These are phyloP conservation scores for Rhadinocentrus ornatus DNA, from an alignment of 2,797 vertebrate species.

Conservation along the genomic window DNA sequence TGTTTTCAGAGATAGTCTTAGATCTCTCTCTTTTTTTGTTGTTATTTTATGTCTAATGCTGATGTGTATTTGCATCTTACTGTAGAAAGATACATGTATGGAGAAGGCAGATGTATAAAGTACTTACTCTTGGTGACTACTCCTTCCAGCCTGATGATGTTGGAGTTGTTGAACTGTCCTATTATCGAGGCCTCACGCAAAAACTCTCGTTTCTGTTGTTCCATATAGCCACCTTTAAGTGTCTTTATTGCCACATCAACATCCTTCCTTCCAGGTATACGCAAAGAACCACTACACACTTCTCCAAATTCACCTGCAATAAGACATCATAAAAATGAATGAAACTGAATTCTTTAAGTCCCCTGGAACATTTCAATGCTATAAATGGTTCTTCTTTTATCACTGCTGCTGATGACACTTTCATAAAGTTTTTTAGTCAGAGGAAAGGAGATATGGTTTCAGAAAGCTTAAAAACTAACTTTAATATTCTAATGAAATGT, in stretches of 20 bases:
- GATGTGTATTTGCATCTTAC: neutral
- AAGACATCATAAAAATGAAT: neutral
- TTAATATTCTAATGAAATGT: neutral
- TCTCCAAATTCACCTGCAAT: constrained; percentile 95
- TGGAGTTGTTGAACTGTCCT: constrained; percentile 96
- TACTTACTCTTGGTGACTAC: constrained; percentile 97
- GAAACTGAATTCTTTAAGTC: neutral
- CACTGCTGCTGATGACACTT: neutral
- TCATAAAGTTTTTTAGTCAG: neutral
- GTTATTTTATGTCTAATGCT: neutral
- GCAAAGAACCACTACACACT: constrained; percentile 94
- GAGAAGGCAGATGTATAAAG: neutral
- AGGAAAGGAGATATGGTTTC: neutral
- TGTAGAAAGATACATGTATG: neutral
- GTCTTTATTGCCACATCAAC: constrained; percentile 97
- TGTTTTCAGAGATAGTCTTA: neutral
- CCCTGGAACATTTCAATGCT: neutral
- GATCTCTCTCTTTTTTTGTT: neutral
- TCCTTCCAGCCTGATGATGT: constrained; percentile 95
- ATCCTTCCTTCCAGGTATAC: constrained; percentile 91
- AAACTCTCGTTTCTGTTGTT: constrained; percentile 94
- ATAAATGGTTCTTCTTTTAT: neutral
- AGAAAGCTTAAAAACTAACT: neutral
- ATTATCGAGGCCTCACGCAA: constrained; percentile 97
- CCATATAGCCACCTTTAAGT: constrained; percentile 94